Percentiles rank a stretch among this genome's conserved stretches.
Evolutionary conservation across 1,140 invertebrate species (phyloP).

Genomic region (Marisa cornuarietis): DNA sequence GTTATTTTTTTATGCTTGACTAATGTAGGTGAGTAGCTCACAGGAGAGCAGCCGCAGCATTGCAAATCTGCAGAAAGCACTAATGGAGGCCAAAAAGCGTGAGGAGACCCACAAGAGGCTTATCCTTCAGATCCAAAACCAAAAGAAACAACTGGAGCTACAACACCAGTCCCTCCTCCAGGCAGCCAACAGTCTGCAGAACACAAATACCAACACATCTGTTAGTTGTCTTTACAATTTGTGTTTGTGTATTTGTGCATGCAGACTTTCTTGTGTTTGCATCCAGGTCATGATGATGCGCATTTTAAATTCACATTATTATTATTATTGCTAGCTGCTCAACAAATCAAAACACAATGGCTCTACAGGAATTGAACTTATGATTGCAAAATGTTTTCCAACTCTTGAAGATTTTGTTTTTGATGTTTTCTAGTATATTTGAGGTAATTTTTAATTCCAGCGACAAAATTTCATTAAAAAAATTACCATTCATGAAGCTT

Average conservation of each 20-base stretch:
- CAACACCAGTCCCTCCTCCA: constrained; percentile 36
- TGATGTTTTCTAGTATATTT: not conserved
- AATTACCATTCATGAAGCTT: not conserved
- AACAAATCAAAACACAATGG: not conserved
- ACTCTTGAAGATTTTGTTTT: not conserved
- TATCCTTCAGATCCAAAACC: constrained; percentile 44
- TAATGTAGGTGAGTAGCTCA: constrained; percentile 29
- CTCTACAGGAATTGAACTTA: not conserved
- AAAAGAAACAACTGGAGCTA: constrained; percentile 40
- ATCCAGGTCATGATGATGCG: too few relatives aligned
- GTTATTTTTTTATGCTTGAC: not conserved
- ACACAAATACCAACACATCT: constrained; percentile 17
- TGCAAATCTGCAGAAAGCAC: constrained; percentile 27
- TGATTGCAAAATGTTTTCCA: not conserved
- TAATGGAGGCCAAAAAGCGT: constrained; percentile 37
- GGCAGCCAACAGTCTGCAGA: constrained; percentile 32
- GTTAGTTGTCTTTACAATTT: constrained; percentile 24
- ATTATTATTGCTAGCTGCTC: not conserved
- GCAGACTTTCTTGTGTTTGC: too few relatives aligned
- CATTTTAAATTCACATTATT: not conserved
- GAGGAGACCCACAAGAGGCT: constrained; percentile 48
- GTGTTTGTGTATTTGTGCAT: not conserved
- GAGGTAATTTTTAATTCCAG: not conserved
- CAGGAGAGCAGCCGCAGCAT: constrained; percentile 20
- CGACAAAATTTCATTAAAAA: not conserved